Base-by-base conservation (phyloP, 2,113 vertebrate species). In the Neolamprologus fasciatus region DNA sequence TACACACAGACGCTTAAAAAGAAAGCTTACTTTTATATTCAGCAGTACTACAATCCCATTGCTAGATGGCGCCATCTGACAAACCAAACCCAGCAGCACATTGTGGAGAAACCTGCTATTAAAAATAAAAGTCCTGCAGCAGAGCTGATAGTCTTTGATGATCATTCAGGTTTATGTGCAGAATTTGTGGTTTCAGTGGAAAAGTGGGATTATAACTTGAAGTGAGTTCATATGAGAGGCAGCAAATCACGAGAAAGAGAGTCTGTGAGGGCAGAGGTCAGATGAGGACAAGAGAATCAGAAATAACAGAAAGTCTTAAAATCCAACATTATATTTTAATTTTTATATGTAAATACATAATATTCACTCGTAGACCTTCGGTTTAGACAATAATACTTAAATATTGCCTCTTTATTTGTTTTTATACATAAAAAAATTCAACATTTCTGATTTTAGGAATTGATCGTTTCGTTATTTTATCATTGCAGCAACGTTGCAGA, bases 41-140 rank as follows among this genome's bases (percentile, higher is more conserved):
- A 23, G 6, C 2, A 68, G 7, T 80, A 82, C 14, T 31, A 1
- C 3, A 9, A 12, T 1, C 7, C 5, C 2, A 31, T 79, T 45
- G 16, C 31, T 68, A 93, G 93, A 84, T 83, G 93, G 89, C 89
- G 61, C 28, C 51, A 3, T 37, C 0, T 3, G 7, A 6, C 73
- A 82, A 40, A 26, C 23, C 0, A 57, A 57, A 57, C 7, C 13
- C 26, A 47, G 19, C 7, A 76, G 26, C 12, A 37, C 6, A 3
- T 4, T 2, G 0, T 9, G 55, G 5, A 17, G 14, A 61, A 66
- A n/a, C 0, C 1, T 7, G 0, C 16, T 50, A 0, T 51, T 51
- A 51, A 51, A 51, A 51, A 51, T 51, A 47, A 51, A 40, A 1
- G 4, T 13, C 57, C 3, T 31, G n/a, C 7, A 21, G 53, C 0